phyloP scores from a whole-genome alignment of 2,797 vertebrate species.

The Adrianichthys oophorus region DNA sequence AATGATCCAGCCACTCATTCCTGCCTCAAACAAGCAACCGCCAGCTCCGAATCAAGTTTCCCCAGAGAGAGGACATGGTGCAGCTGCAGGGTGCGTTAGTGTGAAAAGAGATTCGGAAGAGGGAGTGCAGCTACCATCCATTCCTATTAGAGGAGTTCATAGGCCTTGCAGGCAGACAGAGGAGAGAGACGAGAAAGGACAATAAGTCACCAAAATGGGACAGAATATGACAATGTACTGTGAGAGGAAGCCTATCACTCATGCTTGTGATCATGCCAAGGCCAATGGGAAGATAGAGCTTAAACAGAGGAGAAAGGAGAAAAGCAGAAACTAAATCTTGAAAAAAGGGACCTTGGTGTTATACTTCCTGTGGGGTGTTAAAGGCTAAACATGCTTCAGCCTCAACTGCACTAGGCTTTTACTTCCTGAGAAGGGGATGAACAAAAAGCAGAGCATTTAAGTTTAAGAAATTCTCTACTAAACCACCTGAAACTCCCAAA shows the following conservation, averaged over 20 bases:
- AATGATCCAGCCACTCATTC: slow-evolving; percentile 42
- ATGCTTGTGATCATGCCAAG: slow-evolving; percentile 10
- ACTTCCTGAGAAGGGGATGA: slow-evolving; percentile 29
- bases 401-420: slow-evolving; percentile 38
- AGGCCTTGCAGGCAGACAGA: slow-evolving; percentile 10
- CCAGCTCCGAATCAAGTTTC: slow-evolving; percentile 24
- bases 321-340: slow-evolving; percentile 9
- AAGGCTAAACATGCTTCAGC: slow-evolving; percentile 60
- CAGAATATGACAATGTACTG: slow-evolving; percentile 12
- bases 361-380: slow-evolving; percentile 41
- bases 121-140: slow-evolving; percentile 44
- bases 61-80: slow-evolving; percentile 11
- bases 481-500: no score
- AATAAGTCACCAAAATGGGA: slow-evolving; percentile 45
- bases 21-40: slow-evolving; percentile 31
- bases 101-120: slow-evolving; percentile 28
- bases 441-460: neutral
- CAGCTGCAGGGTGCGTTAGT: slow-evolving; percentile 18
- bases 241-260: slow-evolving; percentile 28
- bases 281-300: slow-evolving; percentile 5
- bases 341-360: slow-evolving; percentile 37
- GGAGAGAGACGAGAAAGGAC: neutral
- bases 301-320: slow-evolving; percentile 1
- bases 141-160: slow-evolving; percentile 47
- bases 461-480: no score